Base-by-base conservation (phyloP, 1,140 invertebrate genomes). In the Heliconius nattereri region DNA sequence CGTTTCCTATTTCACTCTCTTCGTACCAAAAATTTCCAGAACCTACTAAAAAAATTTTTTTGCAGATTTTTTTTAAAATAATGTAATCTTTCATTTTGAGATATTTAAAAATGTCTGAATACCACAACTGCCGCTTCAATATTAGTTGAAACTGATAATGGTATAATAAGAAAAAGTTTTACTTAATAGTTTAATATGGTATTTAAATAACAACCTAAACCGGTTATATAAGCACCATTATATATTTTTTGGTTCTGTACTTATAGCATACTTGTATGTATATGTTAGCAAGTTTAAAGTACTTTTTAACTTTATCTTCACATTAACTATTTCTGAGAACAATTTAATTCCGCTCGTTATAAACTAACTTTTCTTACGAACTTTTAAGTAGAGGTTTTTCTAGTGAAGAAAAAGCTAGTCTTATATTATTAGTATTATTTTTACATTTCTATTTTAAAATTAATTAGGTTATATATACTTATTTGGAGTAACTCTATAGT, bases 11-110 rank as follows among this genome's bases (percentile, higher is more conserved):
- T 66, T 77, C 85, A 8, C 75, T 80, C n/a, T 89, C 83, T 82
- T 91, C 86, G 60, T 85, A 92, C 92, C 92, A 94, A 79, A 91
- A 92, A 83, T 93, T 91, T 3, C 91, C 91, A 20, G 86, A 83
- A 37, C 92, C 91, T 13, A 91, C 80, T 40, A 86, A 82, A 82
- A 85, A 94, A 76, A 92, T 90, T 75, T 82, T 85, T 73, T 85
- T 79, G 66, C 90, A 91, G 45, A 87, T 85, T 8, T 66, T 83
- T 80, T 89, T 89, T 45, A 94, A 81, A 73, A 92, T 91, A n/a
- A 78, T 23, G 54, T 89, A 85, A 84, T 92, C 85, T 78, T 86
- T 92, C 90, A 92, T 94, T 74, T 52, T 80, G 8, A 20, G 2
- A 9, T 66, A 29, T 5, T 66, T 0, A 19, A 73, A 37, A 71